Conservation (phyloP, 2,113 vertebrate species). For the Oryzias melastigma region DNA sequence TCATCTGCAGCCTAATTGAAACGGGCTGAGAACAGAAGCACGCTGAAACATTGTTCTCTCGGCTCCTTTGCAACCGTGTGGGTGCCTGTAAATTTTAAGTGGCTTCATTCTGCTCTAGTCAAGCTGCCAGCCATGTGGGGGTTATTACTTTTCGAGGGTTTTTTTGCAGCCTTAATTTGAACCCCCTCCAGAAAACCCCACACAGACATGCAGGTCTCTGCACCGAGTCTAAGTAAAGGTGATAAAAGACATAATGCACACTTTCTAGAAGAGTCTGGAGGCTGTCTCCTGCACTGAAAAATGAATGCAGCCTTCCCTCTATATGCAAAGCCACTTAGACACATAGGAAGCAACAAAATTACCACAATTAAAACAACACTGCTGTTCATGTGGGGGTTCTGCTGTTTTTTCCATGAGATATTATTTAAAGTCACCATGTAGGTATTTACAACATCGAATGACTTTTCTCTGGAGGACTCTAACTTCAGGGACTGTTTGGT, state of each 20-base stretch:
- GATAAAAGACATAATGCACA: slow-evolving; percentile 57
- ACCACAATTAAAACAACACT: slow-evolving; percentile 27
- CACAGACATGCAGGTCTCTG: slow-evolving; percentile 13
- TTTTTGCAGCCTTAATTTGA: slow-evolving; percentile 30
- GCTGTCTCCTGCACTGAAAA: slow-evolving; percentile 14
- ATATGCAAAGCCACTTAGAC: slow-evolving; percentile 19
- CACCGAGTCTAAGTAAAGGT: slow-evolving; percentile 31
- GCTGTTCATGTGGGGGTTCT: slow-evolving; percentile 18
- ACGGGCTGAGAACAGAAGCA: slow-evolving; percentile 40
- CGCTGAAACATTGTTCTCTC: slow-evolving; percentile 18
- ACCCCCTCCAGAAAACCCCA: slow-evolving; percentile 2
- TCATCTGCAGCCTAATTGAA: slow-evolving; percentile 38
- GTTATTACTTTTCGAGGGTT: slow-evolving; percentile 37
- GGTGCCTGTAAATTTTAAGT: slow-evolving; percentile 38
- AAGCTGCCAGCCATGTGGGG: slow-evolving; percentile 26
- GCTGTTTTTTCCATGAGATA: background rate
- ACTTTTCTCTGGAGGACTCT: slow-evolving; percentile 2
- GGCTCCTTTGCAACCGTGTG: slow-evolving; percentile 14
- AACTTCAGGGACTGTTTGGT: background rate
- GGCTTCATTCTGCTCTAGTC: slow-evolving; percentile 33
- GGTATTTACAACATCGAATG: slow-evolving; percentile 7
- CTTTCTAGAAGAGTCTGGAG: slow-evolving; percentile 31
- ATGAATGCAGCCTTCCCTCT: background rate
- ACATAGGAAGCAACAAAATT: slow-evolving; percentile 30
- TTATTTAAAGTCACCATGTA: slow-evolving; percentile 1